Percentiles rank a stretch among this genome's conserved stretches.
Conservation (phyloP, 2,797 vertebrate genomes). For the Poecilia wingei region DNA sequence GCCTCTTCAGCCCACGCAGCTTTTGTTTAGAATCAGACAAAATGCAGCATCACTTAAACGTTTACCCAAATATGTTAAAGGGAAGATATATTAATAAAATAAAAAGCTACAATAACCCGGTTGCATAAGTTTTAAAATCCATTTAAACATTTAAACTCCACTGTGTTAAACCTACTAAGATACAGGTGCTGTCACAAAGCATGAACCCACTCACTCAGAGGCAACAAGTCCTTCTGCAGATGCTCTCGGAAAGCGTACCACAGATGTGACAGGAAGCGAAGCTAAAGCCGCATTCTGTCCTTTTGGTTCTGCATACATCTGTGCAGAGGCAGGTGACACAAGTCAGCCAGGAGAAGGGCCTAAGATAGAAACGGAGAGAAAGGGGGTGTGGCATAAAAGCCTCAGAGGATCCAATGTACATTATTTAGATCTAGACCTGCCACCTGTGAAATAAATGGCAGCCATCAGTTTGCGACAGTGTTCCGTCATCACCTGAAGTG, state of each 20-base stretch:
- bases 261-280: slow-evolving; percentile 28
- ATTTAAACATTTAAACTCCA: background rate
- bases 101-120: background rate
- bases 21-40: slow-evolving; percentile 51
- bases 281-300: slow-evolving; percentile 20
- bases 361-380: slow-evolving; percentile 30
- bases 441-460: slow-evolving; percentile 35
- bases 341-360: slow-evolving; percentile 13
- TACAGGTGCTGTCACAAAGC: slow-evolving; percentile 7
- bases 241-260: slow-evolving; percentile 9
- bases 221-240: slow-evolving; percentile 19
- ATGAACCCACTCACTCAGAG: slow-evolving; percentile 5
- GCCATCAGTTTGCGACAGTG: slow-evolving; percentile 11
- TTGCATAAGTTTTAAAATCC: background rate
- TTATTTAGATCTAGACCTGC: slow-evolving; percentile 47
- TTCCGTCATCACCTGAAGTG: slow-evolving; percentile 12
- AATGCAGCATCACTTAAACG: slow-evolving; percentile 13
- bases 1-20: slow-evolving; percentile 22
- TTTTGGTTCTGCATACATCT: slow-evolving; percentile 15
- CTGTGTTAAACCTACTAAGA: background rate
- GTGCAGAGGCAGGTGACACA: slow-evolving; percentile 32
- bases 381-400: slow-evolving; percentile 22
- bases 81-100: background rate
- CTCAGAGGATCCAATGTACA: slow-evolving; percentile 29
- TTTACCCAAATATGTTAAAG: background rate